Percentiles rank a stretch among this genome's conserved stretches.
Evolutionary conservation across 2,888 invertebrate genomes (phyloP).

Genomic region (Archips crataeganus): DNA sequence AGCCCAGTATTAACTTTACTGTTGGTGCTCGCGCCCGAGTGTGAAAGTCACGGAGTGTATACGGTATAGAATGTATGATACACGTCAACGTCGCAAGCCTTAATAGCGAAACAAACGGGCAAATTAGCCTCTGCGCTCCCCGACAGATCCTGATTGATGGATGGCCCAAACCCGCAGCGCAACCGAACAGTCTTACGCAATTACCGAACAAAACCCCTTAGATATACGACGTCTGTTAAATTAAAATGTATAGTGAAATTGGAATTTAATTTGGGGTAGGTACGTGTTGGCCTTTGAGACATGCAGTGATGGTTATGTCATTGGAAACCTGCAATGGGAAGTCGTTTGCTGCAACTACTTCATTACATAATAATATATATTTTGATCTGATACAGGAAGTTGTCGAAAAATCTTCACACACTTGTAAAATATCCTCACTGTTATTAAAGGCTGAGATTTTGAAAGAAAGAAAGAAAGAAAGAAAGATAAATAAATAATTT

Average conservation of each 20-base stretch:
- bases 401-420: too few relatives aligned
- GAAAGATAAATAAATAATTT: too few relatives aligned
- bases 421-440: too few relatives aligned
- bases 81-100: slow-evolving; percentile 61
- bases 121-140: slow-evolving; percentile 76
- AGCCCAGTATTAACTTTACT: too few relatives aligned
- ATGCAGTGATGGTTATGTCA: not conserved
- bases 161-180: slow-evolving; percentile 65
- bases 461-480: too few relatives aligned
- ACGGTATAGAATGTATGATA: slow-evolving; percentile 51
- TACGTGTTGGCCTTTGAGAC: slow-evolving; percentile 6
- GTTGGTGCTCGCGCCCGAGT: not conserved
- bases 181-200: slow-evolving; percentile 64
- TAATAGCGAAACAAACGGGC: slow-evolving; percentile 82
- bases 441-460: too few relatives aligned
- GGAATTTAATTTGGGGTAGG: slow-evolving; percentile 24
- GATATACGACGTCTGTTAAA: slow-evolving; percentile 46
- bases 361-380: too few relatives aligned
- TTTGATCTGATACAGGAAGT: too few relatives aligned
- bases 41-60: not conserved
- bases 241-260: slow-evolving; percentile 36
- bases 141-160: slow-evolving; percentile 83
- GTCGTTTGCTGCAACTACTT: not conserved
- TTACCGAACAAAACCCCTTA: slow-evolving; percentile 68
- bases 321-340: not conserved